phyloP scores from a whole-genome alignment of 2,113 vertebrate species.

The Vimba vimba region DNA sequence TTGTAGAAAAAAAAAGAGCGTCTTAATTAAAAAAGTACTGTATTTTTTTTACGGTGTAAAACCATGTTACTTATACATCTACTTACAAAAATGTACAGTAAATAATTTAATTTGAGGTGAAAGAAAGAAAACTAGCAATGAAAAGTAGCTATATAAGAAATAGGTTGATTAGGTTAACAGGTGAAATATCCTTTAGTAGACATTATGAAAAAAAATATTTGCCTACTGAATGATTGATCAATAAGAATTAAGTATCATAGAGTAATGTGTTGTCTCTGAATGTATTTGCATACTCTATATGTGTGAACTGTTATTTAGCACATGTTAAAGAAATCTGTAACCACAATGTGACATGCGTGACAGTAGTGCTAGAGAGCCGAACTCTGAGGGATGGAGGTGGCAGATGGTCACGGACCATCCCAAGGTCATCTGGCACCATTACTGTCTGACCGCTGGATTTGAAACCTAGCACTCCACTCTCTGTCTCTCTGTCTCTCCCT shows the following conservation, averaged over 20 bases:
- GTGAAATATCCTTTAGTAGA: neutral
- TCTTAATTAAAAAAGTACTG: neutral
- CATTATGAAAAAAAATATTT: neutral
- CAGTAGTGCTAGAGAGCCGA: constrained; percentile 73
- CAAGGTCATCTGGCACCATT: constrained; percentile 79
- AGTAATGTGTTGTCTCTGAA: constrained; percentile 13
- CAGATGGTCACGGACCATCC: constrained; percentile 80
- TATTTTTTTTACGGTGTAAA: neutral
- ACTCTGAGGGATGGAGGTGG: constrained; percentile 79
- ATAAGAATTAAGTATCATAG: neutral
- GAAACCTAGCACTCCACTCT: constrained; percentile 71
- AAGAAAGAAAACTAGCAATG: neutral
- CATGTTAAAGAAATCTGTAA: constrained; percentile 62
- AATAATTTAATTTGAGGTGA: neutral
- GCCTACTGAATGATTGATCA: neutral
- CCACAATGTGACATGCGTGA: constrained; percentile 74
- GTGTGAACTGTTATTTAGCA: constrained; percentile 60
- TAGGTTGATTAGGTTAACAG: neutral
- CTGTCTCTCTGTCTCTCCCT: constrained; percentile 52
- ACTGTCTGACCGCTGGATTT: constrained; percentile 72
- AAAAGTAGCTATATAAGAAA: neutral
- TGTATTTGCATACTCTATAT: neutral
- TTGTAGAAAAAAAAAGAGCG: neutral
- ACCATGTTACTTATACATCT: neutral
- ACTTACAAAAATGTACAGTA: neutral